Percentiles rank a stretch among this genome's conserved stretches.
Evolutionary conservation across 2,797 vertebrate genomes (phyloP).

Genomic region (Onychomys torridus): DNA sequence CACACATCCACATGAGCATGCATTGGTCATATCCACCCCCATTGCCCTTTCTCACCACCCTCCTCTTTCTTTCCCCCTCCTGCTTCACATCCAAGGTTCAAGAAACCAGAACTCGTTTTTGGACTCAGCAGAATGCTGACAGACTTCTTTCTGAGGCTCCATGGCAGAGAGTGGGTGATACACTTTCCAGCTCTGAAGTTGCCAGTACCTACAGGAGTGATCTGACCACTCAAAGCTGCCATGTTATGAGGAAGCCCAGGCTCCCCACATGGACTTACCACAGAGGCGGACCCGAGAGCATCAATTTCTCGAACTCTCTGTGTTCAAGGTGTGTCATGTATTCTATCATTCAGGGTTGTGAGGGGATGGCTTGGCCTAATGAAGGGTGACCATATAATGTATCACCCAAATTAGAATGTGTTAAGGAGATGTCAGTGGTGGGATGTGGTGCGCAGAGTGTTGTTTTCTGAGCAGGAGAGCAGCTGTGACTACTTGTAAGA

Average conservation of each 20-base stretch:
- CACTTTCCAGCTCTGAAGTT: background rate
- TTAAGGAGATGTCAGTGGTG: background rate
- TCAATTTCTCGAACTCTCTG: background rate
- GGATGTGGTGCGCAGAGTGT: background rate
- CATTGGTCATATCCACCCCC: background rate
- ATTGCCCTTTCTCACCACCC: background rate
- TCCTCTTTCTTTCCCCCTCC: too few species aligned
- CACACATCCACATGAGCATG: background rate
- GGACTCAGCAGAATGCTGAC: background rate
- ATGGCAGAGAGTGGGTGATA: background rate
- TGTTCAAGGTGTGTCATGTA: accelerated
- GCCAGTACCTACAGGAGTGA: background rate
- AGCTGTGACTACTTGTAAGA: background rate
- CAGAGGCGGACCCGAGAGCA: background rate
- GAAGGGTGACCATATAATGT: background rate
- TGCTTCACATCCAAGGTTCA: background rate
- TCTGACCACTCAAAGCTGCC: background rate
- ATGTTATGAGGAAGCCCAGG: background rate
- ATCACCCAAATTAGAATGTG: background rate
- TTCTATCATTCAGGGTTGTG: background rate
- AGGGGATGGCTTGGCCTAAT: background rate
- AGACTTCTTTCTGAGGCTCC: background rate
- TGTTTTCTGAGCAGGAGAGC: background rate
- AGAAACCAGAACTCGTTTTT: background rate
- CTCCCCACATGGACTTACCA: background rate